These are phyloP conservation scores for Plemyria rubiginata DNA, from an alignment of 2,888 invertebrate species.

Conservation along the genomic window DNA sequence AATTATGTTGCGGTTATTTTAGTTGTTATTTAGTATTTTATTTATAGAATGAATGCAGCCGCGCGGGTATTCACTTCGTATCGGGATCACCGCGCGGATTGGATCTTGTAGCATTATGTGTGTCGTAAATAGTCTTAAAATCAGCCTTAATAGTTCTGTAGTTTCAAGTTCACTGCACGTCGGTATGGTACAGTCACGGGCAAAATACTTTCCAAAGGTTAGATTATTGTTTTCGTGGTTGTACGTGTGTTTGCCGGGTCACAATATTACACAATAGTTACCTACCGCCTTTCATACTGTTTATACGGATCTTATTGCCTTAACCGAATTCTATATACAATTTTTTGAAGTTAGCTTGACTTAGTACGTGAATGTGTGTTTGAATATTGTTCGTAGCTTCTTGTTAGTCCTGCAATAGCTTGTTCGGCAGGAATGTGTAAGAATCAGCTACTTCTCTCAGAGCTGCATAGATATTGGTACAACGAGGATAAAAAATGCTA, in stretches of 20 bases:
- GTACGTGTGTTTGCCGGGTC: conserved; percentile 15
- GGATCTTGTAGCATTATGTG: conserved; percentile 23
- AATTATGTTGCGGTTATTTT: conserved; percentile 74
- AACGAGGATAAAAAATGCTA: neutral
- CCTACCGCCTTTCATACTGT: conserved; percentile 36
- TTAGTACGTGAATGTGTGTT: conserved; percentile 41
- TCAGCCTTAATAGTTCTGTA: conserved; percentile 38
- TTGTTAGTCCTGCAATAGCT: conserved; percentile 19
- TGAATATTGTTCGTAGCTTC: conserved; percentile 29
- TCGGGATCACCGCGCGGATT: conserved; percentile 6
- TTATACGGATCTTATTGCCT: conserved; percentile 65
- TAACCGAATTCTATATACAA: conserved; percentile 65
- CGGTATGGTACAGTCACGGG: conserved; percentile 19
- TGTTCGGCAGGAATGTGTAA: conserved; percentile 7
- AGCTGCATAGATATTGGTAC: neutral
- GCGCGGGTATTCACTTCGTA: conserved; percentile 29
- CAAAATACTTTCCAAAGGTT: neutral
- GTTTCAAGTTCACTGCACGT: conserved; percentile 24
- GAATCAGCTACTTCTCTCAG: neutral
- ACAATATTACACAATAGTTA: conserved; percentile 20
- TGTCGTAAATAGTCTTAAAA: conserved; percentile 29
- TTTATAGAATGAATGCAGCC: conserved; percentile 58
- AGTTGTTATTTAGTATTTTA: conserved; percentile 84
- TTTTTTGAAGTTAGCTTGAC: conserved; percentile 53
- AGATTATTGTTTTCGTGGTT: conserved; percentile 6